phyloP scores from a whole-genome alignment of 64 coral and sea anemone genomes.

The Anthopleura sola region DNA sequence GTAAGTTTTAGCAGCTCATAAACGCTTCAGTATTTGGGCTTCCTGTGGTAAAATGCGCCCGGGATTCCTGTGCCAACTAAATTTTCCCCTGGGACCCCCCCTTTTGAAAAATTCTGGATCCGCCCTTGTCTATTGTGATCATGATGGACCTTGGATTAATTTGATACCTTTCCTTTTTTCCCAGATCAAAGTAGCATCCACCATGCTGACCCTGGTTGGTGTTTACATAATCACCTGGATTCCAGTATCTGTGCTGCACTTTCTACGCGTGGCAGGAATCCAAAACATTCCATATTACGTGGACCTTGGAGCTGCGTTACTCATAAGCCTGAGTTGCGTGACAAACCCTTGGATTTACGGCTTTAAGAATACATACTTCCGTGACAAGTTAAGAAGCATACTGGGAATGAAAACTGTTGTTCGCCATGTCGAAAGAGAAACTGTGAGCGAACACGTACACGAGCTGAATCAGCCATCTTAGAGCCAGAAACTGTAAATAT shows the following conservation, averaged over 20 bases:
- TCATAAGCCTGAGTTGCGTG: constrained; percentile 68
- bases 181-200: constrained; percentile 72
- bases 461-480: background rate
- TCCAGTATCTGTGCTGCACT: constrained; percentile 70
- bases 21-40: too few species aligned
- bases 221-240: constrained; percentile 86
- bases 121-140: too few species aligned
- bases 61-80: too few species aligned
- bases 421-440: constrained; percentile 7
- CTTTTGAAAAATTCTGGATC: too few species aligned
- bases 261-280: constrained; percentile 60
- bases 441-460: background rate
- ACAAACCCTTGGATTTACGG: constrained; percentile 93
- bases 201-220: constrained; percentile 54
- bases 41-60: too few species aligned
- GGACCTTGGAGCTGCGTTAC: constrained; percentile 65
- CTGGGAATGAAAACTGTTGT: constrained; percentile 36
- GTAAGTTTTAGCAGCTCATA: too few species aligned
- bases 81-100: too few species aligned
- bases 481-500: background rate
- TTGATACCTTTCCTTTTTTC: background rate
- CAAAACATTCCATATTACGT: constrained; percentile 49
- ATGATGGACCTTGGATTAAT: background rate
- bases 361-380: constrained; percentile 67
- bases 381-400: constrained; percentile 50